phyloP scores from a whole-genome alignment of 2,888 invertebrate genomes.

The Patella pellucida region DNA sequence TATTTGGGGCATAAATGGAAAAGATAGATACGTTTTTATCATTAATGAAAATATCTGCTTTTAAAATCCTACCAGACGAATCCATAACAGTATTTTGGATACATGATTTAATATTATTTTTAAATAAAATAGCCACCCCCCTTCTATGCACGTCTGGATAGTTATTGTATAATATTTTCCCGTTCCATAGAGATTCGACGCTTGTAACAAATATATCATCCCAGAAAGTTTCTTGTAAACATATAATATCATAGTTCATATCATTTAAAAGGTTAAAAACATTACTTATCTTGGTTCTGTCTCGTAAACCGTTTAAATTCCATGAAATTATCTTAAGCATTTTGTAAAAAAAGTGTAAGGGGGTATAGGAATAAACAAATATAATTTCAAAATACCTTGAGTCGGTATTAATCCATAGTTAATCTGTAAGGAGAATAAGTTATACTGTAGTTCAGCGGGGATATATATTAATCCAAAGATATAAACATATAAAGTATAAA shows the following conservation, averaged over 20 bases:
- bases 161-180: slow-evolving; percentile 12
- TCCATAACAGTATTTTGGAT: background rate
- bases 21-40: slow-evolving; percentile 19
- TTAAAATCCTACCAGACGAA: slow-evolving; percentile 20
- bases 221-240: slow-evolving; percentile 19
- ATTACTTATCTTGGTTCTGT: too few species aligned
- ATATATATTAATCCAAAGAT: too few species aligned
- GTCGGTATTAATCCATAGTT: too few species aligned
- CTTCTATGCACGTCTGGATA: background rate
- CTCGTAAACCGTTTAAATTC: too few species aligned
- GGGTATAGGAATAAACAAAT: too few species aligned
- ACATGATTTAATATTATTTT: slow-evolving; percentile 8
- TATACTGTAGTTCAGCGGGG: too few species aligned
- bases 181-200: slow-evolving; percentile 9
- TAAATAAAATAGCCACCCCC: slow-evolving; percentile 22
- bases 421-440: too few species aligned
- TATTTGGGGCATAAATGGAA: slow-evolving; percentile 20
- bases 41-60: slow-evolving; percentile 6
- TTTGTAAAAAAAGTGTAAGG: too few species aligned
- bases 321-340: too few species aligned
- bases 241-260: background rate
- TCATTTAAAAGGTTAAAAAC: too few species aligned
- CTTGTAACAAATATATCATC: background rate
- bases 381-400: too few species aligned
- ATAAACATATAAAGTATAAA: too few species aligned